Evolutionary conservation across 1,140 invertebrate species (phyloP), one percentile per base, ranked within the genome.

Genomic region (Formica exsecta): DNA sequence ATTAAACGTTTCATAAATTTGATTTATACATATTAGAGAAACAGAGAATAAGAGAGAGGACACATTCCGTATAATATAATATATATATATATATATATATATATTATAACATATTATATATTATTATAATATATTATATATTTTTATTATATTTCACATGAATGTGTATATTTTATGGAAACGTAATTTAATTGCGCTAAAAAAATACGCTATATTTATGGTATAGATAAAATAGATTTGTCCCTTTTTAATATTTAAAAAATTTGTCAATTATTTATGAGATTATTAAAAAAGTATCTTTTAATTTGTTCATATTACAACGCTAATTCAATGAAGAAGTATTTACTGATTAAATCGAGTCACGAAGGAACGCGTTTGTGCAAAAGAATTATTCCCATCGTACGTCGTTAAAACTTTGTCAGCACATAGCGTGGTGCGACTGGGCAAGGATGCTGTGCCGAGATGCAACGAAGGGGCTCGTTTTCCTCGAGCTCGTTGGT

Each of bases 401-500:
- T 22, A 22, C 51, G 59, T 90, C 85, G 85, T 90, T 89, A 79
- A 74, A 89, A 90, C 77, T 90, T 90, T 85, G 89, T 85, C 79
- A 66, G 51, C 48, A 71, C 38, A 38, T 75, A 48, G 71, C 70
- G 74, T 38, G 59, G n/a, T 19, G 44, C 7, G 61, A 36, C 36
- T 13, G 25, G 0, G 62, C 84, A 8, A 57, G 41, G 65, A 81
- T 59, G 73, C 38, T 36, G 25, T 7, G 29, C 32, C 32, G 36
- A 41, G 73, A 54, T 13, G 79, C 44, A 62, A 11, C 16, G 19
- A 64, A 57, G 64, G 66, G 36, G 76, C 71, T 89, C 36, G 81
- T 89, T 89, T 89, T 89, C 88, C 86, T 83, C 84, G 74, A 66
- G 87, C 76, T 89, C 88, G 88, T 89, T 89, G 87, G 88, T 89